These are phyloP conservation scores for Chelidonichthys spinosus DNA, from an alignment of 2,797 vertebrate species.

Conservation along the genomic window DNA sequence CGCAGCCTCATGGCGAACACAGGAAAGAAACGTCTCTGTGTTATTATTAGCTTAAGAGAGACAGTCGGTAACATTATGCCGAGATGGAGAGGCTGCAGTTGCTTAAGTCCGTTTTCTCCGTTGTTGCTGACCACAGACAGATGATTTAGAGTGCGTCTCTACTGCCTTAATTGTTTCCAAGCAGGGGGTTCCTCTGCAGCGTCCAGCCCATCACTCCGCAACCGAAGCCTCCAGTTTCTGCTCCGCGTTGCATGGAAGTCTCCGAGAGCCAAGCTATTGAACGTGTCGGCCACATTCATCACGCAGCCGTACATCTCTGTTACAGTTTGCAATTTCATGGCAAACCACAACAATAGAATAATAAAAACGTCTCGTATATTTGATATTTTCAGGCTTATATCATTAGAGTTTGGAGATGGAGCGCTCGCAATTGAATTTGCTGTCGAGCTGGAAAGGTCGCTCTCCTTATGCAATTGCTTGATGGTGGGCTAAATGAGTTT, in stretches of 20 bases:
- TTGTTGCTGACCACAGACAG: slow-evolving; percentile 47
- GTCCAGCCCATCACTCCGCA: slow-evolving; percentile 51
- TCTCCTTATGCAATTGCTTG: slow-evolving; percentile 47
- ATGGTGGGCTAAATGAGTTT: slow-evolving; percentile 66
- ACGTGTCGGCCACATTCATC: slow-evolving; percentile 67
- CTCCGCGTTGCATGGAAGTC: slow-evolving; percentile 57
- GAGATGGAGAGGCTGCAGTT: slow-evolving; percentile 14
- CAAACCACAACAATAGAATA: slow-evolving; percentile 58
- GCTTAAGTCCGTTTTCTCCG: slow-evolving; percentile 24
- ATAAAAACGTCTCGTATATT: slow-evolving; percentile 41
- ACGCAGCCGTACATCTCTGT: slow-evolving; percentile 47
- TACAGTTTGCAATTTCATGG: slow-evolving; percentile 54
- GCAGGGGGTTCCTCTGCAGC: slow-evolving; percentile 66
- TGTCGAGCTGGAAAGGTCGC: slow-evolving; percentile 44
- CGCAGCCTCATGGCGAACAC: slow-evolving; percentile 19
- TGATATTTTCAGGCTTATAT: slow-evolving; percentile 40
- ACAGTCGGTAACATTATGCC: slow-evolving; percentile 32
- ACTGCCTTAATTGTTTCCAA: slow-evolving; percentile 58
- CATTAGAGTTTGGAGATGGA: slow-evolving; percentile 27
- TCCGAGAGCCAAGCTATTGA: slow-evolving; percentile 58
- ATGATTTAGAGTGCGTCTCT: slow-evolving; percentile 67
- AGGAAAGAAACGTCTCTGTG: slow-evolving; percentile 27
- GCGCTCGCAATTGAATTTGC: slow-evolving; percentile 58
- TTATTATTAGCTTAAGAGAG: slow-evolving; percentile 40
- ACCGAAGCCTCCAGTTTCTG: slow-evolving; percentile 60